A percentile compares a stretch with the other conserved stretches of the same genome.
These are phyloP conservation scores for Elephantulus edwardii DNA, from an alignment of 2,113 vertebrate genomes.

Conservation along the genomic window DNA sequence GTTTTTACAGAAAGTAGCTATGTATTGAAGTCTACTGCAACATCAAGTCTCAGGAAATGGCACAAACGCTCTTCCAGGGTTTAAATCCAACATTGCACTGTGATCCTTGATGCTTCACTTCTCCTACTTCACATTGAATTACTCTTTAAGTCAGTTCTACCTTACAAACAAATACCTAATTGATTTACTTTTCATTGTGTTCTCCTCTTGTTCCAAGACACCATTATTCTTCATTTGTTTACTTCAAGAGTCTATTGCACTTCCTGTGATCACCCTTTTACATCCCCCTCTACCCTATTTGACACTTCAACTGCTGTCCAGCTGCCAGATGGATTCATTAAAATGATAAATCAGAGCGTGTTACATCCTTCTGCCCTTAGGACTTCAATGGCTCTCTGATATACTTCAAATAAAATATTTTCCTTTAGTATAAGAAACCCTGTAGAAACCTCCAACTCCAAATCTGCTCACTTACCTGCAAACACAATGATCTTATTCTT, in stretches of 20 bases:
- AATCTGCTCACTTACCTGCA: not conserved
- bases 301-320: not conserved
- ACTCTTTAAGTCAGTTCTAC: not conserved
- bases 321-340: not conserved
- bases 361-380: not conserved
- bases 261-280: not conserved
- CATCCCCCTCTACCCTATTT: not conserved
- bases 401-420: not conserved
- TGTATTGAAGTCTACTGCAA: not conserved
- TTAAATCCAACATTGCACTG: not conserved
- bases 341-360: not conserved
- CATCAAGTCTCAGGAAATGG: not conserved
- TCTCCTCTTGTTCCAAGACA: not conserved
- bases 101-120: not conserved
- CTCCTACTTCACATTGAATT: not conserved
- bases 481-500: not conserved
- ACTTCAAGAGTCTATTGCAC: not conserved
- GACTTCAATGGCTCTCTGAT: conserved; percentile 2
- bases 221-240: not conserved
- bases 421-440: not conserved
- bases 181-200: not conserved
- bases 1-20: not conserved
- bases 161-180: not conserved
- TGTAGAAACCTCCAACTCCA: not conserved
- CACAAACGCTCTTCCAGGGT: not conserved